A percentile compares a stretch with the other conserved stretches of the same genome.
Conservation (phyloP, 2,113 vertebrate species). For the Prunella fulvescens region DNA sequence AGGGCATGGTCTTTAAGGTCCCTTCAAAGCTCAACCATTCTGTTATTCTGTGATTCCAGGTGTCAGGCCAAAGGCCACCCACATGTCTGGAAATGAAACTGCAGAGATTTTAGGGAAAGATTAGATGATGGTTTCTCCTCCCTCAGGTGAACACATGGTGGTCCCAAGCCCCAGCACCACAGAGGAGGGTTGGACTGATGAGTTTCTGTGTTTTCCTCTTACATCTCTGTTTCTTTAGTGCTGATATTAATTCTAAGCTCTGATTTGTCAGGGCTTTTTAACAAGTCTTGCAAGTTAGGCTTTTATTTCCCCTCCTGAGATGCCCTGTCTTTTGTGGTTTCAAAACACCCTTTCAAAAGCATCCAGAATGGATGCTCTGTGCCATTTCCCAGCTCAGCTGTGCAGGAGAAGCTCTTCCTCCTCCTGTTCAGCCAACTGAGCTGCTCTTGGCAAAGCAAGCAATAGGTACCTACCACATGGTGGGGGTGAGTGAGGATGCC, state of each 20-base stretch:
- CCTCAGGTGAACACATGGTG: not conserved
- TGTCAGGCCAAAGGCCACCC: not conserved
- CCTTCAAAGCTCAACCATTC: not conserved
- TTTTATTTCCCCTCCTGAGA: not conserved
- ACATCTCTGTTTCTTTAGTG: not conserved
- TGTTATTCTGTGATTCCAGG: not conserved
- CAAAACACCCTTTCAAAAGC: not conserved
- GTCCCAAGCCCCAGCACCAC: not conserved
- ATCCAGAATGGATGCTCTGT: not conserved
- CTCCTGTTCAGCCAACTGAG: not conserved
- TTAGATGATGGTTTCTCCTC: not conserved
- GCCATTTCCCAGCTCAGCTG: not conserved
- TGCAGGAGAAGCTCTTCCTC: not conserved
- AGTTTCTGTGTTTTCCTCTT: not conserved
- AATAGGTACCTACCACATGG: constrained; percentile 11
- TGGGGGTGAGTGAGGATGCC: constrained; percentile 66
- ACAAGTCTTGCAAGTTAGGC: not conserved
- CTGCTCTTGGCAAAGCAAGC: constrained; percentile 1
- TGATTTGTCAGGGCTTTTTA: not conserved
- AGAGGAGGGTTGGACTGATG: not conserved
- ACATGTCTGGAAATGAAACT: not conserved
- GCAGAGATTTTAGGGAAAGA: not conserved
- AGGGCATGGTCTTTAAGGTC: not conserved
- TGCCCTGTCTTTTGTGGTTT: not conserved
- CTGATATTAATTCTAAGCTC: not conserved